These are phyloP conservation scores for Pristionchus entomophagus DNA, from an alignment of 2,888 invertebrate genomes.

Conservation along the genomic window DNA sequence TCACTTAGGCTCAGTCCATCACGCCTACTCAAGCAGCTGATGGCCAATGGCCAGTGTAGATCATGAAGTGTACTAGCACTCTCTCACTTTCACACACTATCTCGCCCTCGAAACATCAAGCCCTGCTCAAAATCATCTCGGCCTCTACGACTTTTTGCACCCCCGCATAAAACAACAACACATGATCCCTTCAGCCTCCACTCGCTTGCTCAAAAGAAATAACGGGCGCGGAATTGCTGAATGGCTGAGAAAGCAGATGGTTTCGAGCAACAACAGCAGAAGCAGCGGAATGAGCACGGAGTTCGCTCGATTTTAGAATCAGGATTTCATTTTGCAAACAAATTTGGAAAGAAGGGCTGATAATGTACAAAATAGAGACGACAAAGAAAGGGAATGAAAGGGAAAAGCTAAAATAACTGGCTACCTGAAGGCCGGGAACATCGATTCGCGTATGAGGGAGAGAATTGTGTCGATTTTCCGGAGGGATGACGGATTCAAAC, in stretches of 20 bases:
- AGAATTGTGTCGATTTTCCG: background rate
- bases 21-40: background rate
- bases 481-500: background rate
- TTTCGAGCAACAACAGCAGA: no score
- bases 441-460: background rate
- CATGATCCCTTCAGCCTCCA: background rate
- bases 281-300: no score
- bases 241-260: background rate
- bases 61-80: background rate
- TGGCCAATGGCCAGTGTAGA: background rate
- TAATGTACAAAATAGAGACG: background rate
- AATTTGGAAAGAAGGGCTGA: no score
- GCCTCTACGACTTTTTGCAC: background rate
- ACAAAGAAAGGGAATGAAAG: background rate
- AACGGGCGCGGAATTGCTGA: background rate
- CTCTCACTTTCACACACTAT: background rate
- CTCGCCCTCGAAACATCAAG: background rate
- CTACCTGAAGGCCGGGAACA: conserved; percentile 3
- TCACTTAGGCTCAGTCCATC: conserved; percentile 23
- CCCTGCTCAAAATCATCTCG: background rate
- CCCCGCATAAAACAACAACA: conserved; percentile 24
- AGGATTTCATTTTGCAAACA: no score
- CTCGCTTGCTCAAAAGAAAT: no score
- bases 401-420: background rate
- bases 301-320: no score